Conservation (phyloP, 2,888 invertebrate genomes). For the Yponomeuta malinellus region DNA sequence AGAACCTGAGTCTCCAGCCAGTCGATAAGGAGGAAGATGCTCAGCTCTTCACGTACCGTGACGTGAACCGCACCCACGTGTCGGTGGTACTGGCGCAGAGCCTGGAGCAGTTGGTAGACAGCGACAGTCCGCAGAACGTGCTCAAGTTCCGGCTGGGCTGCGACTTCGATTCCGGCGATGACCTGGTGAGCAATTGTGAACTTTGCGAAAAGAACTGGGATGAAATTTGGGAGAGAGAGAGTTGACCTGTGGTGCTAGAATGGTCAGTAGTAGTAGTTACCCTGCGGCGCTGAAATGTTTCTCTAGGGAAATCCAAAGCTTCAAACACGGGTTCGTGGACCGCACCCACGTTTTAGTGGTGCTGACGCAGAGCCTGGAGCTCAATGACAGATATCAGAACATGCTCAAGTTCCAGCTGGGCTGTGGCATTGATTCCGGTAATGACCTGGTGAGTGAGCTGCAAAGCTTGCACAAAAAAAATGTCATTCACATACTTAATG, state of each 20-base stretch:
- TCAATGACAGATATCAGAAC: conserved; percentile 85
- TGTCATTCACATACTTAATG: too few species aligned
- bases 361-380: conserved; percentile 85
- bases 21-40: conserved; percentile 83
- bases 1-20: conserved; percentile 81
- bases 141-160: conserved; percentile 89
- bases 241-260: too few species aligned
- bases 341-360: conserved; percentile 84
- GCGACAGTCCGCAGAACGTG: conserved; percentile 86
- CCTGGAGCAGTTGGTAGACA: conserved; percentile 87
- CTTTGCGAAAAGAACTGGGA: too few species aligned
- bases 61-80: conserved; percentile 85
- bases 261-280: too few species aligned
- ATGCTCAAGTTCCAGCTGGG: conserved; percentile 87
- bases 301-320: too few species aligned
- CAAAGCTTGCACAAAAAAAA: too few species aligned
- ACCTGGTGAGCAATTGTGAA: conserved; percentile 64
- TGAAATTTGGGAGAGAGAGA: too few species aligned
- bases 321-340: conserved; percentile 64
- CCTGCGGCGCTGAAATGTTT: too few species aligned
- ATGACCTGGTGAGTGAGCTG: conserved; percentile 74
- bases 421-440: conserved; percentile 82
- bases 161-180: conserved; percentile 80
- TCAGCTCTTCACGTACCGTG: conserved; percentile 82
- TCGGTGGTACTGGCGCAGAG: conserved; percentile 85